A percentile compares a stretch with the other conserved stretches of the same genome.
Evolutionary conservation across 2,113 vertebrate genomes (phyloP).

Genomic region (Leptobrachium leishanense): DNA sequence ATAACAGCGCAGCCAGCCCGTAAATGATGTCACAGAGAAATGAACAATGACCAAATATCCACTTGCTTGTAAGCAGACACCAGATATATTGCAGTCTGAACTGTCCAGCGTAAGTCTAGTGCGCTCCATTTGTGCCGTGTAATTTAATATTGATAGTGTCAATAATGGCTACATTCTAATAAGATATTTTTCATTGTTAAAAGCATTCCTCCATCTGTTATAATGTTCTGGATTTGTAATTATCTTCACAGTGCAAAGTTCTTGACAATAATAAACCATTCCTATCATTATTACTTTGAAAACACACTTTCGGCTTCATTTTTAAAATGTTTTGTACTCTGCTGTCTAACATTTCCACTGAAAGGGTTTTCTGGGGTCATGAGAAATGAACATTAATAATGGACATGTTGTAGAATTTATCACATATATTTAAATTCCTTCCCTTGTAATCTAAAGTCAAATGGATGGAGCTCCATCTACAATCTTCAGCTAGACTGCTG

Average conservation of each 20-base stretch:
- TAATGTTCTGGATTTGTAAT: slow-evolving; percentile 42
- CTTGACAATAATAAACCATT: slow-evolving; percentile 25
- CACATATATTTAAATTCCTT: slow-evolving; percentile 3
- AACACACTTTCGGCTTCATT: slow-evolving; percentile 24
- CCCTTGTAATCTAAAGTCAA: not conserved
- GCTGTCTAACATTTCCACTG: not conserved
- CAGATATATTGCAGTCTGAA: slow-evolving; percentile 28
- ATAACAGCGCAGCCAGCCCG: not conserved
- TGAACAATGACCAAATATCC: slow-evolving; percentile 26
- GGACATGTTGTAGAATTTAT: not conserved
- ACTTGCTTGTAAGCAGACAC: slow-evolving; percentile 42
- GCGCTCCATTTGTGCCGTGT: slow-evolving; percentile 34
- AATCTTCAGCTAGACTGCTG: too few relatives aligned
- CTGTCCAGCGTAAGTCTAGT: slow-evolving; percentile 37
- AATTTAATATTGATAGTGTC: slow-evolving; percentile 46
- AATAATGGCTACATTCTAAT: slow-evolving; percentile 40
- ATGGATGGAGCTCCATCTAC: not conserved
- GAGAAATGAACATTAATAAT: slow-evolving; percentile 4
- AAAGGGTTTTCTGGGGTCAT: slow-evolving; percentile 14
- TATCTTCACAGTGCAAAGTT: slow-evolving; percentile 39
- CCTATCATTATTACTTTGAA: slow-evolving; percentile 38
- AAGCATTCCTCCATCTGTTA: slow-evolving; percentile 45
- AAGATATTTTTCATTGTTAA: slow-evolving; percentile 44
- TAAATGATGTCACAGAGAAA: slow-evolving; percentile 13
- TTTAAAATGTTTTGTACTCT: slow-evolving; percentile 6